These are phyloP conservation scores for Phlogophora meticulosa DNA, from an alignment of 2,888 invertebrate species.

Conservation along the genomic window DNA sequence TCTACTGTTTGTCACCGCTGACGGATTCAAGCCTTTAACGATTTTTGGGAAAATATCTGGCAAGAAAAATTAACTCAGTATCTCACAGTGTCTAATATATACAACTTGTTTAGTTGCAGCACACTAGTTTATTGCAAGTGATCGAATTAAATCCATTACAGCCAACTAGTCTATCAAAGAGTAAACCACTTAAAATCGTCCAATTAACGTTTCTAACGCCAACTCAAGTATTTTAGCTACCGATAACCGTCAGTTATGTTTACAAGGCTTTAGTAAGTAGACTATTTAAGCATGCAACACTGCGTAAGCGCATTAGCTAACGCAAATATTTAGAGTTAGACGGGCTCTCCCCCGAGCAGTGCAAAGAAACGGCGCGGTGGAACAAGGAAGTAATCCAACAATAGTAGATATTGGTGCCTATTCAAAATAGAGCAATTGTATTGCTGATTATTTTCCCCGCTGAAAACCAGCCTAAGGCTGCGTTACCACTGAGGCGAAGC, in stretches of 20 bases:
- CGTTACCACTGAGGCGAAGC: too few relatives aligned
- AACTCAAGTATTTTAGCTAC: constrained; percentile 50
- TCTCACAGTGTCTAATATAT: too few relatives aligned
- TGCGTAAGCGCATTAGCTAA: constrained; percentile 72
- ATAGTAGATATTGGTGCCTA: not conserved
- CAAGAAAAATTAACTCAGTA: too few relatives aligned
- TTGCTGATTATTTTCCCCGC: not conserved
- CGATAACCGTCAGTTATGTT: constrained; percentile 48
- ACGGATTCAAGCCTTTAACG: too few relatives aligned
- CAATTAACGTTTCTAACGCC: constrained; percentile 54
- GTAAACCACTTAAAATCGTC: constrained; percentile 50
- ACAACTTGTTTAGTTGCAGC: too few relatives aligned
- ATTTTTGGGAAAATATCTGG: too few relatives aligned
- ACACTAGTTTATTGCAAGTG: constrained; percentile 15
- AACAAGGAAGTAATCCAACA: not conserved
- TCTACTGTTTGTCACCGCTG: too few relatives aligned
- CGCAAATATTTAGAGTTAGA: constrained; percentile 79
- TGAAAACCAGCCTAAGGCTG: not conserved
- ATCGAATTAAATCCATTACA: constrained; percentile 45
- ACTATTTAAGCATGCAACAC: constrained; percentile 36
- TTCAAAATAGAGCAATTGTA: not conserved
- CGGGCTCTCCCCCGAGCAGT: constrained; percentile 52
- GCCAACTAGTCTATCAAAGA: constrained; percentile 36
- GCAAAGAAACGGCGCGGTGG: not conserved
- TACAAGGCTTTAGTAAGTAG: constrained; percentile 35